Percentiles rank a stretch among this genome's conserved stretches.
Conservation (phyloP, 2,888 invertebrate genomes). For the Epistrophe eligans region DNA sequence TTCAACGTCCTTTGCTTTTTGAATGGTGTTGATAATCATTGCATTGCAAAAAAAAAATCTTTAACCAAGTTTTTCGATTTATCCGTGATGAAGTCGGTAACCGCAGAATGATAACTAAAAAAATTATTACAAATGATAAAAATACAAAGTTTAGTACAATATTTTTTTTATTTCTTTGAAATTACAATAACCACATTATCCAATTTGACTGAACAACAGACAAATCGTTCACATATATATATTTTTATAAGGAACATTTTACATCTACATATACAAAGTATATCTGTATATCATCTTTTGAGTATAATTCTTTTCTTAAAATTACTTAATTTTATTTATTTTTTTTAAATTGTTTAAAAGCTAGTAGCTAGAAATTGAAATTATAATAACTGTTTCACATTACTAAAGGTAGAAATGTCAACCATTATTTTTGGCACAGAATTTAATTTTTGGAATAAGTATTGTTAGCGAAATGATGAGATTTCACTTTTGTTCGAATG, state of each 20-base stretch:
- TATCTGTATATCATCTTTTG: not conserved
- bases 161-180: slow-evolving; percentile 39
- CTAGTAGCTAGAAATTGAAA: not conserved
- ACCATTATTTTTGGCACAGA: not conserved
- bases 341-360: not conserved
- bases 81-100: too few relatives aligned
- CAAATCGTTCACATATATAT: slow-evolving; percentile 36
- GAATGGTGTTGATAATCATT: too few relatives aligned
- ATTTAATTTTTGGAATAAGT: not conserved
- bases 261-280: slow-evolving; percentile 36
- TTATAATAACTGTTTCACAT: not conserved
- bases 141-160: slow-evolving; percentile 31
- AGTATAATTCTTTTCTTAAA: slow-evolving; percentile 39
- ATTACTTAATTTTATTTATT: slow-evolving; percentile 12
- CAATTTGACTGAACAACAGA: slow-evolving; percentile 55
- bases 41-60: too few relatives aligned
- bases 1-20: too few relatives aligned
- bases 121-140: not conserved
- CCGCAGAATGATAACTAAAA: not conserved
- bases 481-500: not conserved
- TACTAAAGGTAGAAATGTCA: not conserved
- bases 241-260: slow-evolving; percentile 58
- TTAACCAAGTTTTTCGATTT: too few relatives aligned
- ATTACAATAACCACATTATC: slow-evolving; percentile 46
- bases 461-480: not conserved